Conservation (phyloP, 2,797 vertebrate species). For the Takifugu rubripes region DNA sequence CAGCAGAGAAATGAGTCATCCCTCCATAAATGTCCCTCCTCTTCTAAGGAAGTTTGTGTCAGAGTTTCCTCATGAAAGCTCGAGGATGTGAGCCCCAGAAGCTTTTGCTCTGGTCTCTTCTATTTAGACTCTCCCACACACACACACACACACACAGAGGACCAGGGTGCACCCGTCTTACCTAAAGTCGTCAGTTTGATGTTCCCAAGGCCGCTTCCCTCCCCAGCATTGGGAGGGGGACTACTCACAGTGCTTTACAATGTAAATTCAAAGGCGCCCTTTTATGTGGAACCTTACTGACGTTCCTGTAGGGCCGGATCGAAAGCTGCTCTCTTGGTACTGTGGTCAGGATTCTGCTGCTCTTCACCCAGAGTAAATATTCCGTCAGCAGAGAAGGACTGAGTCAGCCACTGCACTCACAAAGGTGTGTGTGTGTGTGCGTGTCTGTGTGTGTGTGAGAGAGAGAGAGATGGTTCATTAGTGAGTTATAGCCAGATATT, state of each 20-base stretch:
- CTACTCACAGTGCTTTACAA: conserved; percentile 34
- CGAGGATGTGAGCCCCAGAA: conserved; percentile 26
- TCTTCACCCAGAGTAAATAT: conserved; percentile 63
- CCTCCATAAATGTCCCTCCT: conserved; percentile 6
- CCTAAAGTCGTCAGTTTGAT: conserved; percentile 41
- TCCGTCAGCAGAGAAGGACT: conserved; percentile 50
- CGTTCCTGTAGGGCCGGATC: conserved; percentile 43
- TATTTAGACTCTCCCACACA: conserved; percentile 13
- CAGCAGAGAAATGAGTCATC: conserved; percentile 1
- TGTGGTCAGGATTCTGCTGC: conserved; percentile 39
- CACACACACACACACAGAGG: background rate
- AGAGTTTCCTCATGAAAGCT: conserved; percentile 26
- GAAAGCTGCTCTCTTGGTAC: conserved; percentile 46
- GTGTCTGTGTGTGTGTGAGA: background rate
- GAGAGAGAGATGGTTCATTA: conserved; percentile 24
- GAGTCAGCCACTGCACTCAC: conserved; percentile 38
- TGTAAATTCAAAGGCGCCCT: conserved; percentile 45
- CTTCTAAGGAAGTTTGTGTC: conserved; percentile 13
- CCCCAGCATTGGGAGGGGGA: conserved; percentile 32
- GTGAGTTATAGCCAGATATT: conserved; percentile 44
- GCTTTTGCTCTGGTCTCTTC: background rate
- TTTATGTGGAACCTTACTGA: conserved; percentile 48
- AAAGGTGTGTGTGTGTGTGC: conserved; percentile 6
- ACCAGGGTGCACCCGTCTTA: conserved; percentile 16
- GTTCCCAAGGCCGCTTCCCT: conserved; percentile 26